These are phyloP conservation scores for Elachura formosa DNA, from an alignment of 2,113 vertebrate species.

Conservation along the genomic window DNA sequence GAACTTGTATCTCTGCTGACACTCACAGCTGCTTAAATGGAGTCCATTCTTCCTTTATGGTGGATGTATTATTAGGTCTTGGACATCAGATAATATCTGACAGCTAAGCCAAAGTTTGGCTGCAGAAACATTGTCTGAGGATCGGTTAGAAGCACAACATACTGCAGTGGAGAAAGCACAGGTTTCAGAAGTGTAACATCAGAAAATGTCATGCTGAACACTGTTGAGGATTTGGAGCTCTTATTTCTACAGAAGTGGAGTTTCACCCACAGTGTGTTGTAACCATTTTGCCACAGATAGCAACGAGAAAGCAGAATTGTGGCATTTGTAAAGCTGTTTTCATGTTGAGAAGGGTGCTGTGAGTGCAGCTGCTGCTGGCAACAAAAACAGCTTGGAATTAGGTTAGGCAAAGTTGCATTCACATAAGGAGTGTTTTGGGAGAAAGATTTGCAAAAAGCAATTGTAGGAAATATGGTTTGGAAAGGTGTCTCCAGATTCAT, in stretches of 20 bases:
- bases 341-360: background rate
- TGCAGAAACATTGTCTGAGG: background rate
- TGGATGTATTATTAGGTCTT: background rate
- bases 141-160: accelerated
- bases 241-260: background rate
- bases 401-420: background rate
- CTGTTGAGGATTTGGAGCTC: background rate
- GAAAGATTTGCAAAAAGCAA: background rate
- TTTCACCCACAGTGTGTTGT: background rate
- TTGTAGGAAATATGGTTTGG: background rate
- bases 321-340: background rate
- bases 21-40: background rate
- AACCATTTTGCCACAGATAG: background rate
- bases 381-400: background rate
- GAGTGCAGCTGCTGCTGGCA: background rate
- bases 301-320: background rate
- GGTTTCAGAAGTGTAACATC: background rate
- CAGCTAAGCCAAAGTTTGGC: background rate
- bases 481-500: background rate
- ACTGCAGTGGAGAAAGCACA: background rate
- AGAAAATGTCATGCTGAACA: background rate
- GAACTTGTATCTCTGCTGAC: background rate
- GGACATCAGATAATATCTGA: background rate
- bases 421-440: accelerated
- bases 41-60: background rate